These are phyloP conservation scores for Morus bassanus DNA, from an alignment of 2,797 vertebrate genomes.

Conservation along the genomic window DNA sequence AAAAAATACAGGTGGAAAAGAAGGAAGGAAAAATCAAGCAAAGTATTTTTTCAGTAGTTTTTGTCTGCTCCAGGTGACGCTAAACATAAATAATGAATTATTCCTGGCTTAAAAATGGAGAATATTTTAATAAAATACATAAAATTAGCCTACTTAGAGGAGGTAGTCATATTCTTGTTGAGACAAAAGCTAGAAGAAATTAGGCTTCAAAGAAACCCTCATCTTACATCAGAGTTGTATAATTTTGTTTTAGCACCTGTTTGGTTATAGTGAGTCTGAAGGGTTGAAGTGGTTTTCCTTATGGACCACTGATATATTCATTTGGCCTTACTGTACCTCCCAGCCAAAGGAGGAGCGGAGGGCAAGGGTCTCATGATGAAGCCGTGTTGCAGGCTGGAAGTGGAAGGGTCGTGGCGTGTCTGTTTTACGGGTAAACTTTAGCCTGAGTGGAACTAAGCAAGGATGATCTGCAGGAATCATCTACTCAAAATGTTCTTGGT, in stretches of 20 bases:
- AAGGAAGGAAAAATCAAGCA: neutral
- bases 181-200: neutral
- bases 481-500: neutral
- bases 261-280: neutral
- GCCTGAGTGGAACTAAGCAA: neutral
- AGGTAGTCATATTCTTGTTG: neutral
- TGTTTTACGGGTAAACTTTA: neutral
- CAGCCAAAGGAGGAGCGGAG: neutral
- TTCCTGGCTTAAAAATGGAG: neutral
- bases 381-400: neutral
- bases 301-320: fast-evolving
- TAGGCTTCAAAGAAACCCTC: neutral
- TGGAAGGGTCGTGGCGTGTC: neutral
- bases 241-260: neutral
- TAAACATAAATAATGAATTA: neutral
- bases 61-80: neutral
- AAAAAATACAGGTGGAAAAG: neutral
- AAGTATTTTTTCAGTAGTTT: neutral
- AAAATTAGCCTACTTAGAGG: neutral
- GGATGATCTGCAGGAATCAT: neutral
- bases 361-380: neutral
- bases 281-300: neutral
- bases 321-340: neutral
- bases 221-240: neutral
- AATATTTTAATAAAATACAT: neutral